Percentiles rank a stretch among this genome's conserved stretches.
phyloP scores from a whole-genome alignment of 2,113 vertebrate genomes.

The Chamaetylas fuelleborni region DNA sequence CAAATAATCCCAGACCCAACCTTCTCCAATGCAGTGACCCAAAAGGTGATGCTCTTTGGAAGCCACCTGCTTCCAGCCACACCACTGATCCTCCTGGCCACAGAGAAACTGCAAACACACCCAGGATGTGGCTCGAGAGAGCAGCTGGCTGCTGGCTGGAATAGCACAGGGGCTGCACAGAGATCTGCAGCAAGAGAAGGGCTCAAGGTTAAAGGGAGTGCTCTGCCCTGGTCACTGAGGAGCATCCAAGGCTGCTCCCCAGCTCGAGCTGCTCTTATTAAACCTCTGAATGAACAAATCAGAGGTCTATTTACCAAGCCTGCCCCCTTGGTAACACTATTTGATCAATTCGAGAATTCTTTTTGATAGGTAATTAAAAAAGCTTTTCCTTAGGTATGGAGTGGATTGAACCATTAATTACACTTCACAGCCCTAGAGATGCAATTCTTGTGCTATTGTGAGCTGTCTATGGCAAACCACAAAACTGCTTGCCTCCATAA shows the following conservation, averaged over 20 bases:
- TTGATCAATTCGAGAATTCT: conserved; percentile 51
- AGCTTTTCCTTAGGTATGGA: conserved; percentile 47
- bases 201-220: not conserved
- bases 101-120: not conserved
- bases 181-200: not conserved
- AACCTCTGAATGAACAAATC: conserved; percentile 43
- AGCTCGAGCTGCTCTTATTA: not conserved
- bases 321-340: conserved; percentile 9
- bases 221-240: not conserved
- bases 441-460: conserved; percentile 56
- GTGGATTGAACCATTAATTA: conserved; percentile 55
- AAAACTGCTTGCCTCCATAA: not conserved
- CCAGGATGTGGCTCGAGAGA: fast-evolving
- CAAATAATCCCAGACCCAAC: not conserved
- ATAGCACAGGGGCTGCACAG: fast-evolving
- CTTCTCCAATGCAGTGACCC: not conserved
- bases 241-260: not conserved
- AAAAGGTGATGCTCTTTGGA: conserved; percentile 3
- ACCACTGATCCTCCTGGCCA: not conserved
- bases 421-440: conserved; percentile 38
- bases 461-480: conserved; percentile 17
- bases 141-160: not conserved
- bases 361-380: conserved; percentile 68
- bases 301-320: conserved; percentile 31
- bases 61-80: not conserved